A percentile compares a stretch with the other conserved stretches of the same genome.
Conservation (phyloP, 2,888 invertebrate genomes). For the Agelastica alni region DNA sequence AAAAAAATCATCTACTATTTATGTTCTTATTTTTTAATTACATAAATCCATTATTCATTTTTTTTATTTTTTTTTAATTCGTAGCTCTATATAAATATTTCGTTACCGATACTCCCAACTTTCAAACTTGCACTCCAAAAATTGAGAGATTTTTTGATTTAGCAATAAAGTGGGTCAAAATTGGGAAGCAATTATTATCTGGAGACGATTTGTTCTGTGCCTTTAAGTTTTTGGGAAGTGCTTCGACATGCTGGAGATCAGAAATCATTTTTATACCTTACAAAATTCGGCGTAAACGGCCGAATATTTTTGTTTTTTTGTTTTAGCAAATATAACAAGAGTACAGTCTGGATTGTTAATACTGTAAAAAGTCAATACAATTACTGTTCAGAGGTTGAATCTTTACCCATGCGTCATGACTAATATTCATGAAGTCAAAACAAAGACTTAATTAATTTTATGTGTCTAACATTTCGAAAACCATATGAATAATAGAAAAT, state of each 20-base stretch:
- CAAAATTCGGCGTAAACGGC: background rate
- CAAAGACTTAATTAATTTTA: no score
- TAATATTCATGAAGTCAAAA: no score
- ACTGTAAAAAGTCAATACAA: no score
- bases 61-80: background rate
- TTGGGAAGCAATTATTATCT: slow-evolving; percentile 13
- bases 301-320: background rate
- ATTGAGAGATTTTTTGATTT: slow-evolving; percentile 16
- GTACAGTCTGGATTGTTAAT: no score
- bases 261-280: slow-evolving; percentile 12
- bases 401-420: no score
- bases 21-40: no score
- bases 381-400: no score
- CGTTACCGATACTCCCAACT: slow-evolving; percentile 5
- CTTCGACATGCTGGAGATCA: background rate
- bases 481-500: no score
- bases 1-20: no score
- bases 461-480: no score
- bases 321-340: no score
- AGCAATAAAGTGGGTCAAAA: slow-evolving; percentile 10
- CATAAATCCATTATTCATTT: background rate
- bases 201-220: slow-evolving; percentile 3
- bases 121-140: slow-evolving; percentile 1
- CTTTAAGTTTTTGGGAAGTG: slow-evolving; percentile 4
- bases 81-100: background rate